A percentile compares a stretch with the other conserved stretches of the same genome.
These are phyloP conservation scores for Thunnus thynnus DNA, from an alignment of 2,113 vertebrate genomes.

Conservation along the genomic window DNA sequence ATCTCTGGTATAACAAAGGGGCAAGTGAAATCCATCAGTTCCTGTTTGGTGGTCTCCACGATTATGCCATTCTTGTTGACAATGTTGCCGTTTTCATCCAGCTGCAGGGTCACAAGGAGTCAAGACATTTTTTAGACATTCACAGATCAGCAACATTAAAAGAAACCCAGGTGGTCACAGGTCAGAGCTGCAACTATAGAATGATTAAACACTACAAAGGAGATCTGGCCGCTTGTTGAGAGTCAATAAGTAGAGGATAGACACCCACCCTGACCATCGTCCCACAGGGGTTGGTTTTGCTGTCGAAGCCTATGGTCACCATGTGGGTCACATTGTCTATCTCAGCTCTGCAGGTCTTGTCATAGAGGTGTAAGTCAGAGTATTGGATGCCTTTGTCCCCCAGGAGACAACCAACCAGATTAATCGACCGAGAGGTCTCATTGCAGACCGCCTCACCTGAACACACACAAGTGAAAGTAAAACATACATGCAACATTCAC, in stretches of 20 bases:
- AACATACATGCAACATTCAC: too few species aligned
- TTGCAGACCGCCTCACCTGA: constrained; percentile 30
- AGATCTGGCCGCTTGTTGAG: too few species aligned
- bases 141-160: too few species aligned
- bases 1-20: not conserved
- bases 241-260: too few species aligned
- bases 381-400: constrained; percentile 25
- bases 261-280: too few species aligned
- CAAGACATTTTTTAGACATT: not conserved
- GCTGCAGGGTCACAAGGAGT: not conserved
- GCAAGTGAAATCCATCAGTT: not conserved
- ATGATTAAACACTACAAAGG: too few species aligned
- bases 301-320: too few species aligned
- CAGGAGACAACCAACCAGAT: constrained; percentile 38
- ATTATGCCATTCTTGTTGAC: not conserved
- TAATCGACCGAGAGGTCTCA: not conserved
- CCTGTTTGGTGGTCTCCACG: not conserved
- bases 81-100: not conserved
- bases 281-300: too few species aligned
- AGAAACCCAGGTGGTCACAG: too few species aligned
- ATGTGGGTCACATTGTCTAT: too few species aligned
- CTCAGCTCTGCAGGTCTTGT: too few species aligned
- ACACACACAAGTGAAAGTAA: not conserved
- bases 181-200: too few species aligned
- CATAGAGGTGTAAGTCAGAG: constrained; percentile 30